Evolutionary conservation across 2,797 vertebrate species (phyloP).

Genomic region (Microcaecilia unicolor): DNA sequence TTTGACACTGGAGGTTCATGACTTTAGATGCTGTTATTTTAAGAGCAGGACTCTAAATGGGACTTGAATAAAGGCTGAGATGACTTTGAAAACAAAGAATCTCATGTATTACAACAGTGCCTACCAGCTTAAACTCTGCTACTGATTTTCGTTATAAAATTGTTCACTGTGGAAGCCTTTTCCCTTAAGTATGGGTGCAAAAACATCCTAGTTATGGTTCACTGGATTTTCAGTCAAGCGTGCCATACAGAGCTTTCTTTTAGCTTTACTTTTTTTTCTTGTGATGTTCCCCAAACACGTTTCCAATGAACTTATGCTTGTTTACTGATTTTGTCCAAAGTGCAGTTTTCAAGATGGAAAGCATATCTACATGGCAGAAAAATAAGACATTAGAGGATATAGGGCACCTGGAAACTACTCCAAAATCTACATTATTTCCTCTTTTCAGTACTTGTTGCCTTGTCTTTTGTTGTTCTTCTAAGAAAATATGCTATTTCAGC

Average conservation of each 20-base stretch:
- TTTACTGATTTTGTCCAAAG: slow-evolving; percentile 20
- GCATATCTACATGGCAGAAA: slow-evolving; percentile 3
- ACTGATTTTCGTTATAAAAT: slow-evolving; percentile 25
- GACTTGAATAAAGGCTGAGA: too few relatives aligned
- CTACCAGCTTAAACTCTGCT: too few relatives aligned
- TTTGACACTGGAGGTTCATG: too few relatives aligned
- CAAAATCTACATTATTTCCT: slow-evolving; percentile 2
- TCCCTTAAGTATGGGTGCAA: slow-evolving; percentile 30
- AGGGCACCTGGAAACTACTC: slow-evolving; percentile 3
- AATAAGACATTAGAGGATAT: slow-evolving; percentile 2
- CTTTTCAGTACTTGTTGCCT: neutral
- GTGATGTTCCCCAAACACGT: slow-evolving; percentile 6
- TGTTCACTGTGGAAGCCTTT: slow-evolving; percentile 25
- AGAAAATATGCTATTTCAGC: too few relatives aligned
- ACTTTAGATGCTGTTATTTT: too few relatives aligned
- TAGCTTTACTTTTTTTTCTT: slow-evolving; percentile 4
- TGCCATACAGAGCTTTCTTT: slow-evolving; percentile 2
- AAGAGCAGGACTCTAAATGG: too few relatives aligned
- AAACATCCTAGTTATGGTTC: slow-evolving; percentile 19
- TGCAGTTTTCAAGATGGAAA: slow-evolving; percentile 7
- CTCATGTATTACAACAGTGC: too few relatives aligned
- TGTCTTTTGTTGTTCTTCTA: slow-evolving; percentile 9
- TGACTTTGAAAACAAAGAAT: too few relatives aligned
- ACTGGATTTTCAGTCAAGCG: neutral
- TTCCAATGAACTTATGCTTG: slow-evolving; percentile 3